Conservation (phyloP, 2,797 vertebrate species). For the Sebastes reedi region DNA sequence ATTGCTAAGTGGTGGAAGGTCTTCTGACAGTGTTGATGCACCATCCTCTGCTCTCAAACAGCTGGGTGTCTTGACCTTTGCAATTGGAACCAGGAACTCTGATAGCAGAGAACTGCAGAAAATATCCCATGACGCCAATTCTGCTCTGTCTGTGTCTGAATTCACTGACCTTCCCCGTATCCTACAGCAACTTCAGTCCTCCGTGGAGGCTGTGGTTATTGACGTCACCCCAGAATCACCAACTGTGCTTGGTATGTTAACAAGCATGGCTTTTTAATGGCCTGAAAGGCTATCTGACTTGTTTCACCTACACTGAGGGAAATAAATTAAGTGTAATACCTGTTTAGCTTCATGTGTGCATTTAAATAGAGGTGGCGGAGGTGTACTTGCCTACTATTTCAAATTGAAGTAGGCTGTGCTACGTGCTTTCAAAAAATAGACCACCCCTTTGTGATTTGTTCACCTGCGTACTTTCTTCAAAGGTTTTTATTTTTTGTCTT, state of each 20-base stretch:
- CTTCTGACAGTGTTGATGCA: slow-evolving; percentile 80
- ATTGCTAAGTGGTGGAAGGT: slow-evolving; percentile 59
- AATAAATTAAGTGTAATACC: background rate
- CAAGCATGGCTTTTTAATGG: background rate
- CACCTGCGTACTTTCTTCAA: accelerated
- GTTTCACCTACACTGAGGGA: background rate
- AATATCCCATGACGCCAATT: slow-evolving; percentile 26
- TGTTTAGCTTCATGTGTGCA: background rate
- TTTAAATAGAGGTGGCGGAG: too few relatives aligned
- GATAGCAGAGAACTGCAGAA: slow-evolving; percentile 53
- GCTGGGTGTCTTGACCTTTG: slow-evolving; percentile 77
- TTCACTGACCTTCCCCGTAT: slow-evolving; percentile 51
- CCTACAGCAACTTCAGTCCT: slow-evolving; percentile 42
- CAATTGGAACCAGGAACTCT: slow-evolving; percentile 62
- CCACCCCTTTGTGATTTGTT: too few relatives aligned
- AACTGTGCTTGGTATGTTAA: slow-evolving; percentile 38
- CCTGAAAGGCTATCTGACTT: background rate
- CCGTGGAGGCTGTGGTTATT: slow-evolving; percentile 26
- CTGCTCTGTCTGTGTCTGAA: slow-evolving; percentile 38
- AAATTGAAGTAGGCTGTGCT: too few relatives aligned
- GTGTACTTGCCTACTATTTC: accelerated
- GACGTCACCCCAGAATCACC: slow-evolving; percentile 4
- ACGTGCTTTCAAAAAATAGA: background rate
- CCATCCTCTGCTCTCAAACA: slow-evolving; percentile 79
- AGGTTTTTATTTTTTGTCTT: slow-evolving; percentile 27